Base-by-base conservation (phyloP, 2,888 invertebrate genomes). In the Hirtodrosophila cameraria region DNA sequence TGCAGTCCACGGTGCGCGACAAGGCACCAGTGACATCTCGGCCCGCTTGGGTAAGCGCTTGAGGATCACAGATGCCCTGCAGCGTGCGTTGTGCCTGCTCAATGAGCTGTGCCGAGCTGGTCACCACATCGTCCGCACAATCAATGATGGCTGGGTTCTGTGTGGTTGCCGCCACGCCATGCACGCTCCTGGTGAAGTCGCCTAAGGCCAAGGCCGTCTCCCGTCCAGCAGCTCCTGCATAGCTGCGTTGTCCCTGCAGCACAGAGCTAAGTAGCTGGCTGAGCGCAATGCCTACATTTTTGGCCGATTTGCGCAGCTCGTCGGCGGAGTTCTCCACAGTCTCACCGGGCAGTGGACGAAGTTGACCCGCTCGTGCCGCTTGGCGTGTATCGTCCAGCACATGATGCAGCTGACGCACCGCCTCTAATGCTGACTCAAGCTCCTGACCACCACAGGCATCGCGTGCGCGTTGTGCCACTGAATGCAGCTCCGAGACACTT, bases 221-320 rank as follows among this genome's bases (percentile, higher is more conserved):
- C 18, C 95, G 92, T 0, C 96, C 96, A 1, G 96, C 96, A 67
- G 94, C 94, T 2, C 95, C 95, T 0, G 96, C 96, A 81, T 96
- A 96, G 76, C 93, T 93, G 59, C 95, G 94, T 89, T 97, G 96
- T 3, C 94, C 94, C 89, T 95, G 95, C 8, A 96, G 93, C 12
- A 96, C 96, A 0, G 96, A 96, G 11, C 97, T 96, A 48, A 97
- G 92, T 54, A 99, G 92, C 88, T 97, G 96, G 3, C 97, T 96
- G 82, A 97, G 94, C 30, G 95, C 94, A 42, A 96, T 94, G 46
- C 96, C 96, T 0, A 97, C 96, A 36, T 94, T 93, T 89, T 97
- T 97, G 1, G 92, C 91, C 0, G 93, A 91, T 1, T 90, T 89
- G 16, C 91, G 90, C 64, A 93, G 85, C 0, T 91, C 91, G 0